These are phyloP conservation scores for Palythoa heliodiscus DNA, from an alignment of 92 coral and sea anemone genomes.

Conservation along the genomic window DNA sequence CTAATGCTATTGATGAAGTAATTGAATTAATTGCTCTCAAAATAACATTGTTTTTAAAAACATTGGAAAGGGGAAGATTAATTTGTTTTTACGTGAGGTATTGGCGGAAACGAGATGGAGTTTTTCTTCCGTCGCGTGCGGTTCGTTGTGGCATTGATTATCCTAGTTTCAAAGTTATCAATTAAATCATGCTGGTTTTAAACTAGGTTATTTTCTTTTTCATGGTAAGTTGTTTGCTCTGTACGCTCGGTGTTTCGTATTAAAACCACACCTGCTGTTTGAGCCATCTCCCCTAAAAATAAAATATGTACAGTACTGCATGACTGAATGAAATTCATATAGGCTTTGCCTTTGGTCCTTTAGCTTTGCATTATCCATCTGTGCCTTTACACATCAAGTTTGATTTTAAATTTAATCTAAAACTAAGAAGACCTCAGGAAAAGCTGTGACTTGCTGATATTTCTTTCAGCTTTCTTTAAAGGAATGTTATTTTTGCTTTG, in stretches of 20 bases:
- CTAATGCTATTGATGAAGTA: slow-evolving; percentile 14
- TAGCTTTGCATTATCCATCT: too few species aligned
- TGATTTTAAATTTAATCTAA: too few species aligned
- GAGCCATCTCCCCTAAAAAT: neutral
- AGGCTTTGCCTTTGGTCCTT: neutral
- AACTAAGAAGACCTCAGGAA: too few species aligned
- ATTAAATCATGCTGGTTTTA: slow-evolving; percentile 20
- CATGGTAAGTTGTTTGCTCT: neutral
- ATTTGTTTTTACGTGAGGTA: neutral
- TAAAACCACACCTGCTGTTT: slow-evolving; percentile 6
- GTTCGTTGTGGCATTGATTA: neutral
- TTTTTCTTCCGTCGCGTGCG: neutral
- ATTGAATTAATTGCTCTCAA: slow-evolving; percentile 17
- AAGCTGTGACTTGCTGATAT: too few species aligned
- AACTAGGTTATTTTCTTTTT: slow-evolving; percentile 6
- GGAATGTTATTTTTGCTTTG: too few species aligned
- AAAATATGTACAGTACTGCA: neutral
- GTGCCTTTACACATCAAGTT: too few species aligned
- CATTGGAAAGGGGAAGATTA: neutral
- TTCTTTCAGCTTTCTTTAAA: too few species aligned
- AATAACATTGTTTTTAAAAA: slow-evolving; percentile 27
- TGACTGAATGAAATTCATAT: neutral
- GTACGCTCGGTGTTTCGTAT: neutral
- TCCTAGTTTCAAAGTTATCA: slow-evolving; percentile 4
- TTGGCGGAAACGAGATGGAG: neutral